phyloP scores from a whole-genome alignment of 2,113 vertebrate species.

The Passer domesticus region DNA sequence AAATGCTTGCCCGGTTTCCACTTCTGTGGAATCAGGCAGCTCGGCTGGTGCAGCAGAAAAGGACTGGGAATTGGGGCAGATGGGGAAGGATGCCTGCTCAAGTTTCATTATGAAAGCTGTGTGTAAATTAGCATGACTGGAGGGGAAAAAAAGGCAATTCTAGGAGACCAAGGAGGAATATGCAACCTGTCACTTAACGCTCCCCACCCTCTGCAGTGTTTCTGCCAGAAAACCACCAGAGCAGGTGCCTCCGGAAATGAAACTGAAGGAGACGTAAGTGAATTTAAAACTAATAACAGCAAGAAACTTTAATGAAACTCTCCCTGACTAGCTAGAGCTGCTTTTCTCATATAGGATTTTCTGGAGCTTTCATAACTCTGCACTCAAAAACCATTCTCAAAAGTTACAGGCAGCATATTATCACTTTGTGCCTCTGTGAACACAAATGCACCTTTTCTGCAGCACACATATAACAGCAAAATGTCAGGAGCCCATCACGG shows the following conservation, averaged over 20 bases:
- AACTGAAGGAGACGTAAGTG: background rate
- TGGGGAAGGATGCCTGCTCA: background rate
- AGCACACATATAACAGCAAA: accelerated
- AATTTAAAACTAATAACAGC: constrained; percentile 47
- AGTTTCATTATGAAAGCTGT: background rate
- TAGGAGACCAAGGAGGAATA: background rate
- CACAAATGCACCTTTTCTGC: background rate
- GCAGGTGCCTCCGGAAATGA: background rate
- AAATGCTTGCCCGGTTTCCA: background rate
- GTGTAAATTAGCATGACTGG: background rate
- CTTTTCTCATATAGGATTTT: background rate
- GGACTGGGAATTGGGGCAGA: background rate
- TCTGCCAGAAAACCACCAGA: background rate
- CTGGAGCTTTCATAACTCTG: background rate
- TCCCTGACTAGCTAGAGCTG: background rate
- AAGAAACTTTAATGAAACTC: constrained; percentile 22
- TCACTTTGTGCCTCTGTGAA: background rate
- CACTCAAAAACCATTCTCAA: background rate
- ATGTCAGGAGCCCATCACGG: background rate
- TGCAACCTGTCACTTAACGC: background rate
- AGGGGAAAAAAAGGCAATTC: background rate
- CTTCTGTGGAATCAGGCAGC: background rate
- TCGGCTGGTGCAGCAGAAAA: background rate
- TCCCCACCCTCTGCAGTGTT: background rate
- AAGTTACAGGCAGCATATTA: background rate